Conservation (phyloP, 1,140 invertebrate species). For the Aethina tumida region DNA sequence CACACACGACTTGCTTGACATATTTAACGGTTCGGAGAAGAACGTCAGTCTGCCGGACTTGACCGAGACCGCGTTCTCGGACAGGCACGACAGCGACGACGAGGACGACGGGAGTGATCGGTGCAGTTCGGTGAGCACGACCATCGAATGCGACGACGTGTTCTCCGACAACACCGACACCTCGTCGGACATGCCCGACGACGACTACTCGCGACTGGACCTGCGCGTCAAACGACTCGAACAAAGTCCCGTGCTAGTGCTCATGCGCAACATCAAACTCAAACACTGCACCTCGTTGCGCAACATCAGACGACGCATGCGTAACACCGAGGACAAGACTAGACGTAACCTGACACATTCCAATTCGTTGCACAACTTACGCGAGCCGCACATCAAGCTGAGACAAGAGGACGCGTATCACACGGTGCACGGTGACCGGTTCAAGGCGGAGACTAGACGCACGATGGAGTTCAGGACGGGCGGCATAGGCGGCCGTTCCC, state of each 20-base stretch:
- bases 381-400: conserved; percentile 13
- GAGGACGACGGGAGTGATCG: conserved; percentile 2
- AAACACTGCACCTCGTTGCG: conserved; percentile 21
- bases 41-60: conserved; percentile 29
- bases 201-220: background rate
- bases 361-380: conserved; percentile 31
- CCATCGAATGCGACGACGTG: conserved; percentile 2
- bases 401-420: conserved; percentile 24
- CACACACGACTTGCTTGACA: conserved; percentile 4
- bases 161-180: conserved; percentile 11
- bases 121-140: background rate
- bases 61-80: conserved; percentile 9
- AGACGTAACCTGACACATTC: conserved; percentile 7
- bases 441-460: background rate
- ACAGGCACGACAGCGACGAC: conserved; percentile 5
- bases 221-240: conserved; percentile 12
- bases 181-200: background rate
- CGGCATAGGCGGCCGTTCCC: background rate
- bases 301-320: background rate
- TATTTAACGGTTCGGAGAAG: conserved; percentile 21
- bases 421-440: conserved; percentile 25
- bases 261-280: conserved; percentile 19
- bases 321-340: background rate
- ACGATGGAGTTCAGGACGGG: conserved; percentile 2
- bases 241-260: conserved; percentile 19